A percentile compares a stretch with the other conserved stretches of the same genome.
phyloP scores from a whole-genome alignment of 2,888 invertebrate species.

The Chironomus tentans region DNA sequence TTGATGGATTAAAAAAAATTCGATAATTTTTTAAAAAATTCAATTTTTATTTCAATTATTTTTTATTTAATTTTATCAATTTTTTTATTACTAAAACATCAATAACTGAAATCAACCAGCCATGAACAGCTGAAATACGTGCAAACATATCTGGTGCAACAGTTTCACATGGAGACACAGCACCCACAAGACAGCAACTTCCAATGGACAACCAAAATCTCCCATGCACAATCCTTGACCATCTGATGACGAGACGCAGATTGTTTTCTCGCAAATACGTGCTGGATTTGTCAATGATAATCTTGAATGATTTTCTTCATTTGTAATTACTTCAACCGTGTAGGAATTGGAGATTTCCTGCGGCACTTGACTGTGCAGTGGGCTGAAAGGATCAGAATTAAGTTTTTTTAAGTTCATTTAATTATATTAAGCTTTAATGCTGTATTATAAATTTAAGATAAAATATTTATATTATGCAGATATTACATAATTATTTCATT shows the following conservation, averaged over 20 bases:
- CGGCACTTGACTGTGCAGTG: conserved; percentile 30
- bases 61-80: too few relatives aligned
- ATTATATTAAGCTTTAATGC: too few relatives aligned
- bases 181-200: background rate
- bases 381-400: conserved; percentile 29
- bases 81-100: too few relatives aligned
- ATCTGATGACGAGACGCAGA: background rate
- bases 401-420: too few relatives aligned
- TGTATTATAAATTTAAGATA: too few relatives aligned
- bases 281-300: background rate
- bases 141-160: conserved; percentile 7
- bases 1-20: too few relatives aligned
- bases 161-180: conserved; percentile 8
- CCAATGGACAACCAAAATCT: background rate
- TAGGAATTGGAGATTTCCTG: background rate
- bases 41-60: too few relatives aligned
- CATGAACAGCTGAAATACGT: background rate
- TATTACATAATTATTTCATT: too few relatives aligned
- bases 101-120: background rate
- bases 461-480: too few relatives aligned
- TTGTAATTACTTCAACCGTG: background rate
- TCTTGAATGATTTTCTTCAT: background rate
- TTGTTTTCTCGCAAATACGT: background rate
- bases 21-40: too few relatives aligned
- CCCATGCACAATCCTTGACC: conserved; percentile 1